Conservation (phyloP, 2,888 invertebrate genomes). For the Acholoe squamosa region DNA sequence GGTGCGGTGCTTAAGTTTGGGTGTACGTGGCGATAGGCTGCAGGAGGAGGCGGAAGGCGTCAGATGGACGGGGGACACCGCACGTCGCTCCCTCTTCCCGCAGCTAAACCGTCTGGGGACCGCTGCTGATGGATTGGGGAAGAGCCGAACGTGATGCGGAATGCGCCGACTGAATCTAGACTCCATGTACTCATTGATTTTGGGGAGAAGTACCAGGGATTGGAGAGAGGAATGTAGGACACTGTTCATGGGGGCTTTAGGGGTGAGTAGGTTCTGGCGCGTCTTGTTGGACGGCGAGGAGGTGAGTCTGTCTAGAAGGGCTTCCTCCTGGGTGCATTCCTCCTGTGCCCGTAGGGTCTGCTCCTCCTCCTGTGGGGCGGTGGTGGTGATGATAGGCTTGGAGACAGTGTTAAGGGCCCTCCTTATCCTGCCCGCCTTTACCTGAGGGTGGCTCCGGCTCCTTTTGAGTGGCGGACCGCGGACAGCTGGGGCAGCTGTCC, state of each 20-base stretch:
- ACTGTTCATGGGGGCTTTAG: background rate
- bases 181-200: background rate
- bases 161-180: background rate
- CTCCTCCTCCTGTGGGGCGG: background rate
- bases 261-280: background rate
- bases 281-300: background rate
- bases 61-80: background rate
- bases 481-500: background rate
- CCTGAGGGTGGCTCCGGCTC: conserved; percentile 53
- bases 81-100: background rate
- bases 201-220: conserved; percentile 34
- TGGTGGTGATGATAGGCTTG: background rate
- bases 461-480: conserved; percentile 35
- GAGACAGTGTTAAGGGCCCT: background rate
- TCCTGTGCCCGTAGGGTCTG: background rate
- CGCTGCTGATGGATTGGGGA: background rate
- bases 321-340: background rate
- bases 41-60: background rate
- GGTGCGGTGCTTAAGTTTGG: background rate
- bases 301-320: background rate
- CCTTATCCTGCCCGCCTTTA: background rate
- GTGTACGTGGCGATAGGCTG: background rate
- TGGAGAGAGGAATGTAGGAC: conserved; percentile 36
- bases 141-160: conserved; percentile 12
- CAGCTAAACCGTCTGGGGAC: background rate